These are phyloP conservation scores for Notocelia uddmanniana DNA, from an alignment of 2,888 invertebrate genomes.

Conservation along the genomic window DNA sequence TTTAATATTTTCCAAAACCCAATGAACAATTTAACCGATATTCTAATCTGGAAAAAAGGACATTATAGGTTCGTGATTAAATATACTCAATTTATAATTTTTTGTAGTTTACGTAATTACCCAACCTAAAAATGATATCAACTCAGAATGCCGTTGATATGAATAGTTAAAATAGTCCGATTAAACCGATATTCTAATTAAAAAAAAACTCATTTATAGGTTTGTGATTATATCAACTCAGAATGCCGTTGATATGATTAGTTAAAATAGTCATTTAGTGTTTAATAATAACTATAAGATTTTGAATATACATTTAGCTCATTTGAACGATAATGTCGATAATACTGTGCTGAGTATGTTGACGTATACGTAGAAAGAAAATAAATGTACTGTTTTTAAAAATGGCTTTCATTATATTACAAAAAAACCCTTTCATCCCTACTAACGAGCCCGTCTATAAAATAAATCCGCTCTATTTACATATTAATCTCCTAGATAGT, in stretches of 20 bases:
- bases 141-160: not conserved
- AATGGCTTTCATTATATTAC: constrained; percentile 15
- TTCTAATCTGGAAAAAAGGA: not conserved
- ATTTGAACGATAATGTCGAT: not conserved
- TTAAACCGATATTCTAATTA: too few relatives aligned
- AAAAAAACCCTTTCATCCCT: not conserved
- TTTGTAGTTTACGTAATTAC: too few relatives aligned
- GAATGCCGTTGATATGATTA: not conserved
- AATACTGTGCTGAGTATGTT: constrained; percentile 4
- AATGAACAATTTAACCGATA: not conserved
- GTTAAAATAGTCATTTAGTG: constrained; percentile 1
- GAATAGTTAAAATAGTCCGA: not conserved
- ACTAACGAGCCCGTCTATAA: not conserved
- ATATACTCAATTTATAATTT: not conserved
- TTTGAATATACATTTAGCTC: constrained; percentile 7
- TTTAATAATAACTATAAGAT: constrained; percentile 6
- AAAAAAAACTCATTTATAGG: too few relatives aligned
- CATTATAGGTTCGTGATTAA: not conserved
- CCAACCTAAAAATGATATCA: not conserved
- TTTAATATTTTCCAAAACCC: too few relatives aligned
- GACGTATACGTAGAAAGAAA: constrained; percentile 17
- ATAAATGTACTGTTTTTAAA: constrained; percentile 30
- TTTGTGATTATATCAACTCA: not conserved
- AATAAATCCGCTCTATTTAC: constrained; percentile 23
- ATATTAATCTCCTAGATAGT: constrained; percentile 15